phyloP scores from a whole-genome alignment of 2,888 invertebrate genomes.

The Drosophila prolongata region DNA sequence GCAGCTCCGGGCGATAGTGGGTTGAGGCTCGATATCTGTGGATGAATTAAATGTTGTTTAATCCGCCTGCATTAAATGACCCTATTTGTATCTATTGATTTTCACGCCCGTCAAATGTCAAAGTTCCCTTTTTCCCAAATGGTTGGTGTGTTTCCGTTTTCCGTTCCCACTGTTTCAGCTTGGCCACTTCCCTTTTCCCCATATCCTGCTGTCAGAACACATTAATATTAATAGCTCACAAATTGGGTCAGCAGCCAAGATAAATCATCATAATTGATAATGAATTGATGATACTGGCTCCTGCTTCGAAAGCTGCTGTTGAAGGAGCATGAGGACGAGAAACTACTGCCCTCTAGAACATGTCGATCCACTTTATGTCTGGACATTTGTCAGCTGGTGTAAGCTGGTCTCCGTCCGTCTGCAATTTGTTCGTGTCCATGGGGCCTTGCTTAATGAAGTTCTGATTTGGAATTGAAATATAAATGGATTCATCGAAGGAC shows the following conservation, averaged over 20 bases:
- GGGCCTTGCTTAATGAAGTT: conserved; percentile 25
- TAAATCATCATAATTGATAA: conserved; percentile 80
- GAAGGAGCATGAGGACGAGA: neutral
- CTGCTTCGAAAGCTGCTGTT: conserved; percentile 5
- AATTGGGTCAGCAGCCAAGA: conserved; percentile 76
- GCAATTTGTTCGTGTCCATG: conserved; percentile 10
- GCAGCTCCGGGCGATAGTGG: conserved; percentile 96
- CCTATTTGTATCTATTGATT: conserved; percentile 22
- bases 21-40: conserved; percentile 95
- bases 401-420: neutral
- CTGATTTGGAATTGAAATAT: conserved; percentile 38
- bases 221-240: conserved; percentile 75
- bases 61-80: neutral
- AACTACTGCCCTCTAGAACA: conserved; percentile 14
- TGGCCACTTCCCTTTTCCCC: conserved; percentile 13
- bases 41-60: conserved; percentile 13
- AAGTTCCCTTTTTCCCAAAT: conserved; percentile 13
- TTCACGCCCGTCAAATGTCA: conserved; percentile 43
- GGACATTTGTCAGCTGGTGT: conserved; percentile 39
- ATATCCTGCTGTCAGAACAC: conserved; percentile 20
- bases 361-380: conserved; percentile 30
- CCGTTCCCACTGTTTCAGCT: conserved; percentile 1
- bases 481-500: conserved; percentile 11
- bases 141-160: neutral
- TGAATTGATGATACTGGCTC: conserved; percentile 69